Conservation (phyloP, 2,113 vertebrate genomes). For the Callipepla squamata region DNA sequence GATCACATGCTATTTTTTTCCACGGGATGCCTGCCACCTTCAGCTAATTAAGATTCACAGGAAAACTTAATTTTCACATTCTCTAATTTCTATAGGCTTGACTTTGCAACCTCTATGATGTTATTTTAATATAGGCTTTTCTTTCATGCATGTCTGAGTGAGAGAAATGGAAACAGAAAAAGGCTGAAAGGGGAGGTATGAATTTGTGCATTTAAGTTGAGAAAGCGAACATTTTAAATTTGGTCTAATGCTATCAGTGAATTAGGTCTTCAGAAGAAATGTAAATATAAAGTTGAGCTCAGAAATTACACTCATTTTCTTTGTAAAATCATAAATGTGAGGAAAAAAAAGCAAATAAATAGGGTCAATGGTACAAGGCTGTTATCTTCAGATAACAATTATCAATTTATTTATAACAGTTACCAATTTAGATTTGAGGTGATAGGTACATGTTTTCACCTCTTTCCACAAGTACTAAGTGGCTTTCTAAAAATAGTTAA, state of each 20-base stretch:
- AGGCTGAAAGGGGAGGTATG: background rate
- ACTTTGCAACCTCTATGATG: slow-evolving; percentile 53
- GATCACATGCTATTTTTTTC: slow-evolving; percentile 65
- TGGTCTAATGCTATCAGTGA: background rate
- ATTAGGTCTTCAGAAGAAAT: background rate
- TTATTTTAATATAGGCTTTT: background rate
- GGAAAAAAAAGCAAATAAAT: background rate
- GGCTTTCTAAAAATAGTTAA: background rate
- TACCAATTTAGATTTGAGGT: background rate
- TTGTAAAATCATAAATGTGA: background rate
- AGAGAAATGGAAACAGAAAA: background rate
- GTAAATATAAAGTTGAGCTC: background rate
- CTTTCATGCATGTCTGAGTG: background rate
- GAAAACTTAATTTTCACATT: slow-evolving; percentile 67
- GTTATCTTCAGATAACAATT: background rate
- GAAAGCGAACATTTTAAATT: background rate
- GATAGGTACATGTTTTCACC: background rate
- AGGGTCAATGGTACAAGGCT: rapidly evolving
- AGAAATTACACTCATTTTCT: background rate
- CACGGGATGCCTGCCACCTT: slow-evolving; percentile 57
- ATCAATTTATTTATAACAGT: no score
- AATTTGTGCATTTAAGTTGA: background rate
- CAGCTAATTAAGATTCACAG: slow-evolving; percentile 64
- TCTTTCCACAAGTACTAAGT: background rate
- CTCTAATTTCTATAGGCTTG: slow-evolving; percentile 54